These are phyloP conservation scores for Drosophila jambulina DNA, from an alignment of 1,140 invertebrate genomes.

Conservation along the genomic window DNA sequence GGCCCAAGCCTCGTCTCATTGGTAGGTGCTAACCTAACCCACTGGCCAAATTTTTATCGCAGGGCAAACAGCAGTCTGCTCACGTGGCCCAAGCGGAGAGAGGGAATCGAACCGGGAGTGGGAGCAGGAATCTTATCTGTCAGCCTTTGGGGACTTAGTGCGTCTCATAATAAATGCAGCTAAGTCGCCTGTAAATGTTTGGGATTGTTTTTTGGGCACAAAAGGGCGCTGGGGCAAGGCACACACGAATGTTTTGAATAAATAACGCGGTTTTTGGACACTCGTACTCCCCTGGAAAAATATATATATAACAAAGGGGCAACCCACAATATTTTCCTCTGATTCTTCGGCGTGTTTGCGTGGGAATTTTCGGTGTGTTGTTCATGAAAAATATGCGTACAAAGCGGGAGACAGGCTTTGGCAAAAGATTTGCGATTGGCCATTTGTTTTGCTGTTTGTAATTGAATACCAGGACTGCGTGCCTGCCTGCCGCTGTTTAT, in stretches of 20 bases:
- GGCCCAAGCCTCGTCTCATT: neutral
- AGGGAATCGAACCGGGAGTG: constrained; percentile 9
- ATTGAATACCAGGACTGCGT: constrained; percentile 57
- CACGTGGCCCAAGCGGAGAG: neutral
- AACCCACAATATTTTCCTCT: constrained; percentile 1
- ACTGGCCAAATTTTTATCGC: constrained; percentile 57
- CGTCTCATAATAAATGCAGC: constrained; percentile 75
- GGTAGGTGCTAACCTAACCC: constrained; percentile 16
- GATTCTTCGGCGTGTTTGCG: constrained; percentile 2
- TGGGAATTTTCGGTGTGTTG: constrained; percentile 15
- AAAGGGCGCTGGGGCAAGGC: neutral
- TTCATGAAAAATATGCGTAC: constrained; percentile 53
- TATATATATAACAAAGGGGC: neutral
- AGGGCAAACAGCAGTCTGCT: constrained; percentile 60
- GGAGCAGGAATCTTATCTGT: constrained; percentile 61
- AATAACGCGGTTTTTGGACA: constrained; percentile 57
- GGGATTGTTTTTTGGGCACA: constrained; percentile 32
- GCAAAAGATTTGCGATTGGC: constrained; percentile 63
- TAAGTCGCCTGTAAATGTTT: constrained; percentile 60
- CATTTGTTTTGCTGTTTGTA: constrained; percentile 73
- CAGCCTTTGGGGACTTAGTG: constrained; percentile 60
- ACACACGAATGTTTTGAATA: constrained; percentile 64
- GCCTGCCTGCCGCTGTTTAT: neutral
- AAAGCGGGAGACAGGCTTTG: constrained; percentile 20
- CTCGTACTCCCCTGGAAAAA: constrained; percentile 7